These are phyloP conservation scores for Eutrigla gurnardus DNA, from an alignment of 2,797 vertebrate species.

Conservation along the genomic window DNA sequence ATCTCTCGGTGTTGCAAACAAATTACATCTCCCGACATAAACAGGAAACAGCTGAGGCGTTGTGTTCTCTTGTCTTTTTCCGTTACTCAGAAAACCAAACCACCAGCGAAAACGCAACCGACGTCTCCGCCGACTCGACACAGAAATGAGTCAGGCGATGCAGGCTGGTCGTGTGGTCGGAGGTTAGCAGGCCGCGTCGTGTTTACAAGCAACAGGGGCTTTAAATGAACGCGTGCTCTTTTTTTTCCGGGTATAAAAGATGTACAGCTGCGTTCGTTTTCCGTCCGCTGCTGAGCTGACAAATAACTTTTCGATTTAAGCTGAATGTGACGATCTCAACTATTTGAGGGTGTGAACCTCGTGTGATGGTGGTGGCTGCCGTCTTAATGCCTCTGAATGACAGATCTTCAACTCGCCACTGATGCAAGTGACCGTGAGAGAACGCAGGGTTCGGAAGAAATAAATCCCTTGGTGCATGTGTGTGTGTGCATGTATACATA, in stretches of 20 bases:
- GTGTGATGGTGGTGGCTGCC: too few relatives aligned
- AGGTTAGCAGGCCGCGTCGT: constrained; percentile 49
- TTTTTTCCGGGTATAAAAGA: background rate
- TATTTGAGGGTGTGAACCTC: too few relatives aligned
- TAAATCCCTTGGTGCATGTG: constrained; percentile 32
- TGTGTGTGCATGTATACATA: constrained; percentile 32
- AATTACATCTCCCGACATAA: constrained; percentile 23
- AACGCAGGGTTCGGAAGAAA: constrained; percentile 23
- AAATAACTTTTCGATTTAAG: background rate
- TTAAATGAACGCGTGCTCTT: constrained; percentile 72
- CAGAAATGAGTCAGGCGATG: constrained; percentile 5
- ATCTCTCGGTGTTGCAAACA: constrained; percentile 10
- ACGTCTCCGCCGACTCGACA: constrained; percentile 1
- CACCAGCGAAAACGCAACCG: constrained; percentile 25
- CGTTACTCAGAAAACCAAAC: constrained; percentile 70
- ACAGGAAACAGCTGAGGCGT: constrained; percentile 80
- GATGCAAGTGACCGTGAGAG: constrained; percentile 37
- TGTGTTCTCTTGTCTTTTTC: constrained; percentile 46
- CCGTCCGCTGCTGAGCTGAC: background rate
- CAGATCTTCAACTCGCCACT: background rate
- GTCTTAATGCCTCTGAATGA: too few relatives aligned
- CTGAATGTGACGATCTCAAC: background rate
- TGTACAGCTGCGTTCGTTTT: background rate
- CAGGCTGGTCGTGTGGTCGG: constrained; percentile 40
- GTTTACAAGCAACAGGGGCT: constrained; percentile 67